Evolutionary conservation across 2,888 invertebrate species (phyloP).

Genomic region (Lasioglossum zephyrum): DNA sequence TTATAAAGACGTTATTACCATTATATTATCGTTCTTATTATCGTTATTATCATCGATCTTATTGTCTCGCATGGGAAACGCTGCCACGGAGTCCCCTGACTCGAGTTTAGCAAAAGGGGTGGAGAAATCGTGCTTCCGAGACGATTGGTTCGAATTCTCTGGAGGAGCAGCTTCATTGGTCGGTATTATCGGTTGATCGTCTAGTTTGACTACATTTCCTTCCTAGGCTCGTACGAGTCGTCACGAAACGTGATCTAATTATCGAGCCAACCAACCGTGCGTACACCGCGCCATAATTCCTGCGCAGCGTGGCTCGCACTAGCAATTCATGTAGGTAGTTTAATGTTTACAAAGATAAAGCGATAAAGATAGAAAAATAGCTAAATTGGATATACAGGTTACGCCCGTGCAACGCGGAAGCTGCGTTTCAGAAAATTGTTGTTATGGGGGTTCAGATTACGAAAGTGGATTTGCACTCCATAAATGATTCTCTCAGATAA

Average conservation of each 20-base stretch:
- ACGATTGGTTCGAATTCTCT: neutral
- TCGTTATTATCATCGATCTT: slow-evolving; percentile 72
- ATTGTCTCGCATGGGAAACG: slow-evolving; percentile 53
- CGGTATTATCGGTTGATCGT: neutral
- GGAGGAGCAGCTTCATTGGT: neutral
- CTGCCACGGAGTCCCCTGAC: slow-evolving; percentile 1
- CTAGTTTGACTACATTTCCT: slow-evolving; percentile 3
- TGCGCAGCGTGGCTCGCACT: neutral
- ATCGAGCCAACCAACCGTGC: neutral
- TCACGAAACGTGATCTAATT: slow-evolving; percentile 31
- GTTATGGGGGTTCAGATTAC: neutral
- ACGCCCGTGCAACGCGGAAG: neutral
- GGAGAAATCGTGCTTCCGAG: slow-evolving; percentile 19
- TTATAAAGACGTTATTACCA: slow-evolving; percentile 75
- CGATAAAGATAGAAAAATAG: neutral
- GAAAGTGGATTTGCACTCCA: neutral
- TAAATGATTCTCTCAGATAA: neutral
- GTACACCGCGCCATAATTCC: neutral
- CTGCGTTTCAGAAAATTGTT: neutral
- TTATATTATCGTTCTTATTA: slow-evolving; percentile 70
- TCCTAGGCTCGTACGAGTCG: neutral
- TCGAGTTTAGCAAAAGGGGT: slow-evolving; percentile 41
- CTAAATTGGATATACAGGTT: neutral
- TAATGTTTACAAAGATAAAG: neutral
- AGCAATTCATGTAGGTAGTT: neutral